These are phyloP conservation scores for Aphaenogaster floridana DNA, from an alignment of 1,140 invertebrate species.

Conservation along the genomic window DNA sequence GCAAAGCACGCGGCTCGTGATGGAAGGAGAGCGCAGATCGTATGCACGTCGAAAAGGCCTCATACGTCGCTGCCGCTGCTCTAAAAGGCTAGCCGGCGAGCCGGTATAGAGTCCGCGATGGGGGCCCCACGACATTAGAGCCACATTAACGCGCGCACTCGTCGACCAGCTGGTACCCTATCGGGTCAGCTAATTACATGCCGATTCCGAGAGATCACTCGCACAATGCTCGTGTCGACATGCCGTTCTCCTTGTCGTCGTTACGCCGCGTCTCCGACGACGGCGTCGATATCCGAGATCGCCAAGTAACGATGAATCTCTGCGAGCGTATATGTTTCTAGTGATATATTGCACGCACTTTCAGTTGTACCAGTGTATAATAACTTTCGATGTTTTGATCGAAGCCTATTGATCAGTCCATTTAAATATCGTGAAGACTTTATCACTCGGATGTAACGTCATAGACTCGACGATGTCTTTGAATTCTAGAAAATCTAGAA, in stretches of 20 bases:
- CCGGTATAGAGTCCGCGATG: constrained; percentile 20
- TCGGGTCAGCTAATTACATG: constrained; percentile 80
- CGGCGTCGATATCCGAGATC: constrained; percentile 17
- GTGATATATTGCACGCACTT: background rate
- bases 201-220: constrained; percentile 78
- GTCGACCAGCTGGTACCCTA: constrained; percentile 77
- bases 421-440: background rate
- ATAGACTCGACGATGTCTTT: background rate
- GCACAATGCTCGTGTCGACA: constrained; percentile 70
- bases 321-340: background rate
- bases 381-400: background rate
- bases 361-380: background rate
- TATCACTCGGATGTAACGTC: background rate
- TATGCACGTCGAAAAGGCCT: constrained; percentile 58
- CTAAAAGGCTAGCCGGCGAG: constrained; percentile 59
- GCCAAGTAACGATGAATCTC: background rate
- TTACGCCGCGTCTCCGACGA: constrained; percentile 23
- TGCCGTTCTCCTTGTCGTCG: constrained; percentile 47
- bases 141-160: constrained; percentile 79
- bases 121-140: constrained; percentile 76
- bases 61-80: constrained; percentile 1
- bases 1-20: constrained; percentile 34
- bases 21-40: constrained; percentile 54
- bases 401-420: background rate
- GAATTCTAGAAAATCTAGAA: background rate